Base-by-base conservation (phyloP, 2,113 vertebrate genomes). In the Rousettus leschenaultii region DNA sequence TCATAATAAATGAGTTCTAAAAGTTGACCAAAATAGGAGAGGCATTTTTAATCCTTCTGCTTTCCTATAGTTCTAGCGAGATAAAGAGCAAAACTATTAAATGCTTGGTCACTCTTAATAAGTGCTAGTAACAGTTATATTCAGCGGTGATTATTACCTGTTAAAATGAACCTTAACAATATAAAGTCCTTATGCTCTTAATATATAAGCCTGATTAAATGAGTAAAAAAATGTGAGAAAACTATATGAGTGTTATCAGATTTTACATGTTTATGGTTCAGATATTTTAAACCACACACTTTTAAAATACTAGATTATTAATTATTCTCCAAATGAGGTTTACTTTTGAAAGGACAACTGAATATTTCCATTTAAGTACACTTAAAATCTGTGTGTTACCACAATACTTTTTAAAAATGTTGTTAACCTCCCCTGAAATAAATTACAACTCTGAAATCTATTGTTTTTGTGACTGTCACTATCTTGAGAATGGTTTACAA, bases 1-100 rank as follows among this genome's bases (percentile, higher is more conserved):
- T 98, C 97, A 98, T 98, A 97, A 97, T 98, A 98, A 98, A 96
- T 98, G 95, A 98, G 97, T 98, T 98, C 97, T 97, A 97, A 98
- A 97, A 97, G 94, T 96, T 98, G 94, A 98, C 96, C 28, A 91
- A 96, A 98, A 89, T 74, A 96, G 92, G 92, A 30, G 66, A 97
- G 95, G 91, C 90, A 96, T 94, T 98, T 97, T 83, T 85, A 98
- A 96, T 97, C 38, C 95, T 80, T 92, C 30, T 97, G 91, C 97
- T 98, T 98, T 96, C 88, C 53, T 94, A 89, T 38, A 97, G 83
- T 97, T 98, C 88, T 95, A 97, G 53, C n/a, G 84, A 96, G 89
- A 94, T 86, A 96, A 91, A 85, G 16, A 94, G 40, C 78, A 19
- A 83, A 96, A 57, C 21, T 97, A 96, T 97, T 97, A 97, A 98